Percentiles rank a stretch among this genome's conserved stretches.
Conservation (phyloP, 2,113 vertebrate genomes). For the Barnardius zonarius region DNA sequence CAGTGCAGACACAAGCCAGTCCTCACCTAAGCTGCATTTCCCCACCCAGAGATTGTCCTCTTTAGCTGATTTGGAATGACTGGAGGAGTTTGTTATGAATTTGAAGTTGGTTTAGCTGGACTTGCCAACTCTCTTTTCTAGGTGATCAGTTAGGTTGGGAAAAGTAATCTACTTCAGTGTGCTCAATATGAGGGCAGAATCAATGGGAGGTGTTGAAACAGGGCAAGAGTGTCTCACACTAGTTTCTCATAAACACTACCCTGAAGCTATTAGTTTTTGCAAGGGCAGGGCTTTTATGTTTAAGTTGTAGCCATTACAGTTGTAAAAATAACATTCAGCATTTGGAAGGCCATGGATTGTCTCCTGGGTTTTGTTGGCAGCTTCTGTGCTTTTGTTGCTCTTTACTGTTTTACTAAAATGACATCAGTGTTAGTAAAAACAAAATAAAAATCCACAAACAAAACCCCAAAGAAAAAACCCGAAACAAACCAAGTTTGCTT, state of each 20-base stretch:
- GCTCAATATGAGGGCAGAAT: background rate
- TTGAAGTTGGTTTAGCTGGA: background rate
- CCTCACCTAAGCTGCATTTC: background rate
- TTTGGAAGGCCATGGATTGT: background rate
- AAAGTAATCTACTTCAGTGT: background rate
- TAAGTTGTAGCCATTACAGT: background rate
- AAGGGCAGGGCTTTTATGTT: background rate
- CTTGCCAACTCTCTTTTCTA: background rate
- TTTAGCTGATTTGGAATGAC: background rate
- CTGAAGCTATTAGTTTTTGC: background rate
- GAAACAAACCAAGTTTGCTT: background rate
- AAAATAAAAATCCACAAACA: background rate
- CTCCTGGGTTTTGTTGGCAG: background rate
- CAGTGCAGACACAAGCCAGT: background rate
- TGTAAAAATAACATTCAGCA: background rate
- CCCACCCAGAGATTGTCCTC: background rate
- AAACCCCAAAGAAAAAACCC: background rate
- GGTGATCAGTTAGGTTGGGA: background rate
- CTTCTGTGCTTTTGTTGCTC: background rate
- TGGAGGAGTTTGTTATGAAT: background rate
- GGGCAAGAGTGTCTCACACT: background rate
- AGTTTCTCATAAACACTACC: background rate
- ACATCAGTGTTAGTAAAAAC: background rate
- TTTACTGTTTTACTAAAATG: background rate
- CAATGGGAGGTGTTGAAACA: background rate